Conservation (phyloP, 1,140 invertebrate genomes). For the Battus philenor region DNA sequence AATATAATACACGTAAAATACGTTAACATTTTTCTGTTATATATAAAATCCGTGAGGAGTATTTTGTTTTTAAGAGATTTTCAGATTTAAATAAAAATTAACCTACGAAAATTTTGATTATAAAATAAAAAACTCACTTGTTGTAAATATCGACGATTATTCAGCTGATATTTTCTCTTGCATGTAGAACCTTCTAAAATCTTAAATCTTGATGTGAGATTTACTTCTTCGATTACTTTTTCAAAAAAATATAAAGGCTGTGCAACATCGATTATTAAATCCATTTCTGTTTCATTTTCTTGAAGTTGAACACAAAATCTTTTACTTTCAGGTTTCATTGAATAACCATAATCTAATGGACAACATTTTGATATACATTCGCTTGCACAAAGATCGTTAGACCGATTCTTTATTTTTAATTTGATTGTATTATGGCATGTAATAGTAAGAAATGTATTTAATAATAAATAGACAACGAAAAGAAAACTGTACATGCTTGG, state of each 20-base stretch:
- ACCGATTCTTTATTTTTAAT: constrained; percentile 9
- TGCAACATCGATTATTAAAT: constrained; percentile 14
- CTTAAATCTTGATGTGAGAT: constrained; percentile 19
- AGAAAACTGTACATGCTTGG: too few species aligned
- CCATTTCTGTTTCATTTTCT: constrained; percentile 1
- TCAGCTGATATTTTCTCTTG: constrained; percentile 21
- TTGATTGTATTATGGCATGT: constrained; percentile 2
- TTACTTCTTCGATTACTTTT: constrained; percentile 1
- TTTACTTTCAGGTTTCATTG: background rate
- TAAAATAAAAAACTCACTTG: too few species aligned
- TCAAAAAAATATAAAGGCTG: constrained; percentile 16
- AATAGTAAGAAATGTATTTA: too few species aligned
- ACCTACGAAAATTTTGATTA: too few species aligned
- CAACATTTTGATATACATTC: constrained; percentile 40
- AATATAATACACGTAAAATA: too few species aligned
- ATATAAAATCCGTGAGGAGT: too few species aligned
- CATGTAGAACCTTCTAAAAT: constrained; percentile 23
- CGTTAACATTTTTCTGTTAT: too few species aligned
- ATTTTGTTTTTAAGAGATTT: too few species aligned
- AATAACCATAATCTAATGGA: constrained; percentile 21
- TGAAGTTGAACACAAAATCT: background rate
- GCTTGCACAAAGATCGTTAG: constrained; percentile 15
- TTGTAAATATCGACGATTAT: constrained; percentile 22
- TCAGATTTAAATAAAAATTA: too few species aligned
- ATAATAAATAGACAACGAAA: too few species aligned